Evolutionary conservation across 2,113 vertebrate genomes (phyloP), one percentile per base, ranked within the genome.

Genomic region (Delphinapterus leucas): DNA sequence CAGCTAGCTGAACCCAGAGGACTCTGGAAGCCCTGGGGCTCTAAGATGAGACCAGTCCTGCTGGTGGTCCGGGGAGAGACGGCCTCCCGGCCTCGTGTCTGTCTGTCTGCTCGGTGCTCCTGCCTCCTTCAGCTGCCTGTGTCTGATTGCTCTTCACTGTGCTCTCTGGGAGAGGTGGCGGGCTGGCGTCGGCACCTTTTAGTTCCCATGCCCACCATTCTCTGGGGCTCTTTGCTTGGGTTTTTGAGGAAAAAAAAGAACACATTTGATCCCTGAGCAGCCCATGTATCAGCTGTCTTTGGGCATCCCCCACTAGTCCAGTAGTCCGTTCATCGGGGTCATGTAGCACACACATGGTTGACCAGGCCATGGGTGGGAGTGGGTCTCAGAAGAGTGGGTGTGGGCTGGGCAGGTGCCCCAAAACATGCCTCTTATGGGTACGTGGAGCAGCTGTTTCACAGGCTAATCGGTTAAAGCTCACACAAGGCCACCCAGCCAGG

Each of bases 51-150:
- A 15, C 25, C 55, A 26, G 44, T 28, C n/a, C 21, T 4, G 3
- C 26, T 1, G 20, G 33, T 0, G 26, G 18, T 23, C 8, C 2
- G 23, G 31, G 18, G 18, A 68, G 31, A 77, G 13, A 36, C 6
- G 8, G 44, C 31, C 44, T 61, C 9, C 14, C 6, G 14, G 17
- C 61, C 61, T 26, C 12, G 1, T 1, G 6, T 88, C 44, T 84
- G 28, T 17, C 65, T 26, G 4, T 77, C 53, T 83, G 33, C 25
- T 13, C 0, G 2, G 1, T 5, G 49, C 10, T 36, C 44, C 36
- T 4, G 73, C n/a, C 41, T 95, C 63, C 44, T 21, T 33, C 28
- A 14, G 31, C 20, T 63, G 36, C 9, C 17, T 0, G 17, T 20
- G 20, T 63, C 14, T 36, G 47, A 36, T 58, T 1, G 28, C 25